Evolutionary conservation across 2,888 invertebrate species (phyloP).

Genomic region (Athrips mouffetella): DNA sequence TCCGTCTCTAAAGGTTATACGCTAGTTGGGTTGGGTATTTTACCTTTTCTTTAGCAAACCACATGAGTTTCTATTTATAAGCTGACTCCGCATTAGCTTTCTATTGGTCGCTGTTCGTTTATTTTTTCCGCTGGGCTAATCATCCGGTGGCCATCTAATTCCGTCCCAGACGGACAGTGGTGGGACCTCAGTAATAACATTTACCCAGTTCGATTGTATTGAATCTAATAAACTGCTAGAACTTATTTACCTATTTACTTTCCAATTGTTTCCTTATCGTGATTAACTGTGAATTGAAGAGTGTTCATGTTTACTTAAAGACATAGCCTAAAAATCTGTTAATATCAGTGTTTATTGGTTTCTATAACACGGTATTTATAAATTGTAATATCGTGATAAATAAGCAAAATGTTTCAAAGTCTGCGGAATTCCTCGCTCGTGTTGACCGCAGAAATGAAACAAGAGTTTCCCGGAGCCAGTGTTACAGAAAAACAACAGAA

Average conservation of each 20-base stretch:
- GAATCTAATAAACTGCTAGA: not conserved
- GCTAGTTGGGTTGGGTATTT: too few relatives aligned
- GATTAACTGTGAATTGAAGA: not conserved
- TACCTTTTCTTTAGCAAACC: too few relatives aligned
- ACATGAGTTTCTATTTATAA: not conserved
- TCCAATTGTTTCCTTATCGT: not conserved
- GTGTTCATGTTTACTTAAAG: not conserved
- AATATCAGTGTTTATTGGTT: too few relatives aligned
- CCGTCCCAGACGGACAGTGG: not conserved
- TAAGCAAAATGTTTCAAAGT: slow-evolving; percentile 3
- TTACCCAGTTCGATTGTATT: slow-evolving; percentile 10
- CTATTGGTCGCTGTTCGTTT: not conserved
- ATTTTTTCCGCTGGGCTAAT: slow-evolving; percentile 11
- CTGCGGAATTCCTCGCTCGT: slow-evolving; percentile 6
- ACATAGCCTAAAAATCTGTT: too few relatives aligned
- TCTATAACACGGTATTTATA: not conserved
- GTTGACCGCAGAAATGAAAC: slow-evolving; percentile 25
- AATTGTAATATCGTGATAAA: not conserved
- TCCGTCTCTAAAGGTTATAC: too few relatives aligned
- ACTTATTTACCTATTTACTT: not conserved
- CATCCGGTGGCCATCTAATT: slow-evolving; percentile 16
- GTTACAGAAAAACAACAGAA: slow-evolving; percentile 23
- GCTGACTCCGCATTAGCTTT: not conserved
- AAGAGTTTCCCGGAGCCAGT: slow-evolving; percentile 20
- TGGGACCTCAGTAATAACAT: slow-evolving; percentile 12